Evolutionary conservation across 2,888 invertebrate species (phyloP).

Genomic region (Aphodius granarius): DNA sequence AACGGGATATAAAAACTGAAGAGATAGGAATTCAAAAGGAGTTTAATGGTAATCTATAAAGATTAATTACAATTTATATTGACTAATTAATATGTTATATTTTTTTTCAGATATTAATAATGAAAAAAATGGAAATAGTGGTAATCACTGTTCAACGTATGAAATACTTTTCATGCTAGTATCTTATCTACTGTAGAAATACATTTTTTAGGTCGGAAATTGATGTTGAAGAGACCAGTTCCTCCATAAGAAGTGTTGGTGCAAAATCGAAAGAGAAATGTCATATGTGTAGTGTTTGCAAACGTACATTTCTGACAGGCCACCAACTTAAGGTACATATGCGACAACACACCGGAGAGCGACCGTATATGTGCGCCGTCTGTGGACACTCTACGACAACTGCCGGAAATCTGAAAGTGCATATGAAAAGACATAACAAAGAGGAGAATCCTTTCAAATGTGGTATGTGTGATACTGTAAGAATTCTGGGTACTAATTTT

Average conservation of each 20-base stretch:
- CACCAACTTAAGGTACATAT: not conserved
- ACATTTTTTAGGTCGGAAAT: not conserved
- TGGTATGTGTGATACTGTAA: not conserved
- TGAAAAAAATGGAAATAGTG: too few species aligned
- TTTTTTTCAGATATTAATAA: too few species aligned
- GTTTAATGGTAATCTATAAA: not conserved
- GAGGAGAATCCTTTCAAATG: not conserved
- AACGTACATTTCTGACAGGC: not conserved
- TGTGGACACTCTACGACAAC: not conserved
- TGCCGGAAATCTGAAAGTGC: not conserved
- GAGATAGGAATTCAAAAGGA: not conserved
- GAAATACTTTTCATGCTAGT: too few species aligned
- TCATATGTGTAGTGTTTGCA: slow-evolving; percentile 13
- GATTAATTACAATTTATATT: not conserved
- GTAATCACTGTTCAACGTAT: not conserved
- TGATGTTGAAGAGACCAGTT: not conserved
- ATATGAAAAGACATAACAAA: not conserved
- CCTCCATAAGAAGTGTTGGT: not conserved
- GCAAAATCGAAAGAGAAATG: slow-evolving; percentile 20
- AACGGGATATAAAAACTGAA: not conserved
- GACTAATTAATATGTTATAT: not conserved
- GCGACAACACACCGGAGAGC: not conserved
- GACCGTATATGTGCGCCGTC: not conserved
- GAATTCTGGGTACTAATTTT: too few species aligned
- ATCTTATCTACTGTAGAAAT: not conserved